Evolutionary conservation across 2,113 vertebrate species (phyloP), one percentile per base, ranked within the genome.

Genomic region (Notiomystis cincta): DNA sequence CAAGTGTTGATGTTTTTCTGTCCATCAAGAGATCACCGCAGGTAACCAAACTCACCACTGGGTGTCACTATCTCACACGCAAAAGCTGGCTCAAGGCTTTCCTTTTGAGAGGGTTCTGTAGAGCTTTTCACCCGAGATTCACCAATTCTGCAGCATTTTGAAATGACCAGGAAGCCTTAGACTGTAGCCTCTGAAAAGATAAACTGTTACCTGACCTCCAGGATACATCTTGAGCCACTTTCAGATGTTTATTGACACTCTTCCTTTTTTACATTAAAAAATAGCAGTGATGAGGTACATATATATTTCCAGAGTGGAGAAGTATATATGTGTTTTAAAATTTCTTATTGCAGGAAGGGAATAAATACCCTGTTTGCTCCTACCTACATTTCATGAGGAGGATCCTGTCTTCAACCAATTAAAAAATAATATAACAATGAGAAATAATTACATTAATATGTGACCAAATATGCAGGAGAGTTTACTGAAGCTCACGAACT

Each of bases 351-450:
- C 0, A 3, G 2, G 8, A 48, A 75, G 27, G 16, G 38, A 81
- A 35, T 62, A 81, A 91, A 71, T 66, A 62, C 1, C 6, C 6
- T 7, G 2, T 76, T 89, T 0, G 0, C 4, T 90, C 6, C 50
- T 65, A 47, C 10, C 4, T 62, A 1, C 2, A 8, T 91, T 95
- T 75, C 15, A 35, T 48, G 15, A 40, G 38, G 27, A 85, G 25
- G 14, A 82, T 11, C 7, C 7, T 58, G 8, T 31, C 27, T 79
- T 75, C 40, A 82, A 58, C 27, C 23, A 56, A 5, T 47, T 79
- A 42, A 71, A 66, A 79, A 56, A 4, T 60, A 66, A n/a, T 48
- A 11, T 13, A 89, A 24, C 11, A 67, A 19, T 0, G 0, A 75
- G 44, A 73, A 91, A 21, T 13, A 57, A 35, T 54, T 58, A 7